phyloP scores from a whole-genome alignment of 2,888 invertebrate species.

The Sepioteuthis lessoniana region DNA sequence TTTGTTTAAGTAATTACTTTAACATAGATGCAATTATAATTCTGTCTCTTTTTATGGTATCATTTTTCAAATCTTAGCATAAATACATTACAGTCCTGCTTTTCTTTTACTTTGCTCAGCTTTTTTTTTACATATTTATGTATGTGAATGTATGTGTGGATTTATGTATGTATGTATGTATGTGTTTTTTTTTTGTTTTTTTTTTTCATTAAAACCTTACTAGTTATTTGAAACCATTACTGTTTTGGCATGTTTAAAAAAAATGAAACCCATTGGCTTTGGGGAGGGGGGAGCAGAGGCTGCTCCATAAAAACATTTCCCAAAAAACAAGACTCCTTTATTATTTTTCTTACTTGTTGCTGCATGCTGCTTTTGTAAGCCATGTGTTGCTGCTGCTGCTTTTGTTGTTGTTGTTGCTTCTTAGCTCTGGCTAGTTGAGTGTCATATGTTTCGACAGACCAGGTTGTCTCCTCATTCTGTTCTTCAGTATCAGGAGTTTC shows the following conservation, averaged over 20 bases:
- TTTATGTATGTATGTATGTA: neutral
- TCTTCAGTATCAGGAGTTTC: neutral
- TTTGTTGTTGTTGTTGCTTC: neutral
- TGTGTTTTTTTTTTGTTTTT: neutral
- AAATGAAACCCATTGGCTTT: neutral
- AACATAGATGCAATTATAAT: no score
- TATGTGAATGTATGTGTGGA: neutral
- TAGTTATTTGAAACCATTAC: neutral
- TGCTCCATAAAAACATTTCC: no score
- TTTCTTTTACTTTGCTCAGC: no score
- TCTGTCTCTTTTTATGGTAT: no score
- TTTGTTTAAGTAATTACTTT: no score
- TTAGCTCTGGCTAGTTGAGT: neutral
- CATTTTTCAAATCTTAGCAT: no score
- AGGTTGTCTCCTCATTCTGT: conserved; percentile 8
- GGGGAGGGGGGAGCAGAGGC: no score
- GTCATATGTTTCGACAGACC: conserved; percentile 23
- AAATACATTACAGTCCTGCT: no score
- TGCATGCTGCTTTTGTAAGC: neutral
- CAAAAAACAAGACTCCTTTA: no score
- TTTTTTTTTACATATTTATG: no score
- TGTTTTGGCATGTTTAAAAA: neutral
- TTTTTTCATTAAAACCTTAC: neutral
- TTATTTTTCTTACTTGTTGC: neutral
- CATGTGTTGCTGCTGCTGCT: neutral